Conservation (phyloP, 2,888 invertebrate species). For the Dioctria linearis region DNA sequence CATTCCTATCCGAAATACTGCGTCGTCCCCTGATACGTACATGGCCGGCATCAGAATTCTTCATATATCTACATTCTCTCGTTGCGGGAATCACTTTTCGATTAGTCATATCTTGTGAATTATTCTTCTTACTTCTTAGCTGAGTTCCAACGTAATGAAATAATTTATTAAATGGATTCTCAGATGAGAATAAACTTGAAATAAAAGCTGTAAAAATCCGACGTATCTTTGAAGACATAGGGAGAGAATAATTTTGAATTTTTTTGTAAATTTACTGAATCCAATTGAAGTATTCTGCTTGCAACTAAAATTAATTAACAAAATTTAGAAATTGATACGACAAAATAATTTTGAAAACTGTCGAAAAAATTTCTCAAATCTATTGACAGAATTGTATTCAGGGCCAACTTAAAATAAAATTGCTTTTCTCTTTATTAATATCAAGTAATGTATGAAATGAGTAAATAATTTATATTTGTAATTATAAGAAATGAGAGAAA, state of each 20-base stretch:
- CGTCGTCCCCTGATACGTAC: neutral
- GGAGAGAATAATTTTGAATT: neutral
- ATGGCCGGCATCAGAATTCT: neutral
- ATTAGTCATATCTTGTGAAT: neutral
- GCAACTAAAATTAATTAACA: neutral
- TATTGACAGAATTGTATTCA: neutral
- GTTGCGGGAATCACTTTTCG: neutral
- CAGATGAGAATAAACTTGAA: conserved; percentile 23
- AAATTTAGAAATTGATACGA: neutral
- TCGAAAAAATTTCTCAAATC: neutral
- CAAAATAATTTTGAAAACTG: neutral
- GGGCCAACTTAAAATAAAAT: neutral
- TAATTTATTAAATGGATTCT: conserved; percentile 35
- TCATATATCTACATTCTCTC: neutral
- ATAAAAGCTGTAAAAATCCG: conserved; percentile 49
- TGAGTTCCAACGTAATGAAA: conserved; percentile 10
- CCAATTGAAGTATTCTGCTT: neutral
- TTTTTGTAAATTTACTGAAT: neutral
- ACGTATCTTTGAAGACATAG: conserved; percentile 26
- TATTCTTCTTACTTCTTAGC: neutral
- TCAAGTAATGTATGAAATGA: no score
- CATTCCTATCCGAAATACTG: neutral
- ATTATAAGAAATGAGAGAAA: no score
- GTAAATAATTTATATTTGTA: no score
- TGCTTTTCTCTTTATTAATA: no score